These are phyloP conservation scores for Pollachius pollachius DNA, from an alignment of 2,113 vertebrate genomes.

Conservation along the genomic window DNA sequence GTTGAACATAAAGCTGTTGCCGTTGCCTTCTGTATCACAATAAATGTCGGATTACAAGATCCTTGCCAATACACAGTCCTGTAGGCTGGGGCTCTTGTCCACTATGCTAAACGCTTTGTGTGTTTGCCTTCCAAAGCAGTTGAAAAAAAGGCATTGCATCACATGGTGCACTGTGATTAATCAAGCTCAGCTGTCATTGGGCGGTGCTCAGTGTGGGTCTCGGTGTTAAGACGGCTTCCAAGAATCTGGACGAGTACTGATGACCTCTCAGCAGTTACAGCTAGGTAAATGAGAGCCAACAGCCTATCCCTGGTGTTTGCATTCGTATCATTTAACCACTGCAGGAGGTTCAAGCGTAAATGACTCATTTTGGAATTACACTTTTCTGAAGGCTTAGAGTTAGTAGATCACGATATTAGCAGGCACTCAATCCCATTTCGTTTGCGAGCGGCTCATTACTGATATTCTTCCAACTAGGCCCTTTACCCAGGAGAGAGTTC, in stretches of 20 bases:
- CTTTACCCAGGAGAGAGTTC: conserved; percentile 25
- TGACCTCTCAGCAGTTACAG: conserved; percentile 27
- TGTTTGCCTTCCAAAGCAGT: too few species aligned
- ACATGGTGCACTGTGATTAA: too few species aligned
- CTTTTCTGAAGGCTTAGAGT: neutral
- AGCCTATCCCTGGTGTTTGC: conserved; percentile 33
- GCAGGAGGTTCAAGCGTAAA: conserved; percentile 6
- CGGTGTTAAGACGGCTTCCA: neutral
- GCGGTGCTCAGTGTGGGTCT: neutral
- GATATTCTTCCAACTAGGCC: conserved; percentile 14
- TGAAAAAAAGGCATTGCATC: too few species aligned
- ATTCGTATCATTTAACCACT: conserved; percentile 30
- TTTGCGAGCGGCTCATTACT: neutral
- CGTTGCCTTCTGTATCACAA: too few species aligned
- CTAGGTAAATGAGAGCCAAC: conserved; percentile 32
- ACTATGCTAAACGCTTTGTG: neutral
- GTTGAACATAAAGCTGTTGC: too few species aligned
- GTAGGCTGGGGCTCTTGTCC: too few species aligned
- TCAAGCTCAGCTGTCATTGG: too few species aligned
- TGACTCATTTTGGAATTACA: neutral
- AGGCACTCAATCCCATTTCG: neutral
- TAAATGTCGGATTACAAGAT: too few species aligned
- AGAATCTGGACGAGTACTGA: neutral
- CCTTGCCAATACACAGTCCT: too few species aligned
- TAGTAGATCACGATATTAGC: neutral